phyloP scores from a whole-genome alignment of 2,113 vertebrate genomes.

The Telmatochromis brichardi region DNA sequence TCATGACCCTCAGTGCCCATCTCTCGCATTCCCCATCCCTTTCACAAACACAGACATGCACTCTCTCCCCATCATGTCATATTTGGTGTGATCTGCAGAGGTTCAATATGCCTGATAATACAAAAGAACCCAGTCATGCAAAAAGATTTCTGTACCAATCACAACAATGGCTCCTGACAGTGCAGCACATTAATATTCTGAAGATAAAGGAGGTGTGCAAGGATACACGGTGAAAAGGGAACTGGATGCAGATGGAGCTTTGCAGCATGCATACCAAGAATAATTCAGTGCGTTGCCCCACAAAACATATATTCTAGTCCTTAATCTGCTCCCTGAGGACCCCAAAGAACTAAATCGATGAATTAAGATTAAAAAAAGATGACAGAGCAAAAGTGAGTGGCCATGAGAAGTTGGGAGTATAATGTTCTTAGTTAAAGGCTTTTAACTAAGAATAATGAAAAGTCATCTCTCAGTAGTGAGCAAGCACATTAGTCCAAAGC shows the following conservation, averaged over 20 bases:
- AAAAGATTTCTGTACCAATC: slow-evolving; percentile 35
- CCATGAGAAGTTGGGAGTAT: not conserved
- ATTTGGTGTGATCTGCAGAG: slow-evolving; percentile 35
- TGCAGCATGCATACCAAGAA: slow-evolving; percentile 30
- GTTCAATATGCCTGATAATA: slow-evolving; percentile 37
- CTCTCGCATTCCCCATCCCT: not conserved
- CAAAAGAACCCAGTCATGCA: slow-evolving; percentile 41
- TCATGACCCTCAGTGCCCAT: slow-evolving; percentile 27
- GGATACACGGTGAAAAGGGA: slow-evolving; percentile 26
- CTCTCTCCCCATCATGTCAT: slow-evolving; percentile 21
- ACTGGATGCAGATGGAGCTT: slow-evolving; percentile 42
- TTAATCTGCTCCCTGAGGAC: slow-evolving; percentile 47
- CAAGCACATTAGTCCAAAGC: not conserved
- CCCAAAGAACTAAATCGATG: slow-evolving; percentile 8
- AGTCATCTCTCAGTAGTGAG: not conserved
- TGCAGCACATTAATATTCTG: slow-evolving; percentile 52
- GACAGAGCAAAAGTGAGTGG: not conserved
- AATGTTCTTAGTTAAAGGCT: not conserved
- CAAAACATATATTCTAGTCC: not conserved
- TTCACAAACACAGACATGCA: not conserved
- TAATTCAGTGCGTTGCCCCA: slow-evolving; percentile 12
- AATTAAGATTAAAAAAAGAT: slow-evolving; percentile 1
- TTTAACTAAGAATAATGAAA: not conserved
- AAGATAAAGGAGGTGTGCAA: slow-evolving; percentile 38
- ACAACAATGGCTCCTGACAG: slow-evolving; percentile 57